These are phyloP conservation scores for Neoarius graeffei DNA, from an alignment of 2,113 vertebrate genomes.

Conservation along the genomic window DNA sequence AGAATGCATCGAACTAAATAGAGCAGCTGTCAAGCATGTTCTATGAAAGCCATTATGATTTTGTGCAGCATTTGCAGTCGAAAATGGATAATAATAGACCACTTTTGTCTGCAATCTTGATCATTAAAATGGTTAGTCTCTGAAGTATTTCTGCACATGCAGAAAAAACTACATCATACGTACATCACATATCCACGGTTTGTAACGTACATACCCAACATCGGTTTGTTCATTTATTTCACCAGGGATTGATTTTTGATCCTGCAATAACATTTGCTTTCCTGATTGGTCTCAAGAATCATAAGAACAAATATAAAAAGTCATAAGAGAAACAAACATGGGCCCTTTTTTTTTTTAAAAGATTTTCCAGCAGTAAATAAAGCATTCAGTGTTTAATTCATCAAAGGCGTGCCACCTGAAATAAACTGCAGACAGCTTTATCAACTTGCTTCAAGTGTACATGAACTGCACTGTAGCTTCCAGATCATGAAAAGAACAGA, in stretches of 20 bases:
- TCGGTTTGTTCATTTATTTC: background rate
- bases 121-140: background rate
- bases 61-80: slow-evolving; percentile 26
- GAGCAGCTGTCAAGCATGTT: slow-evolving; percentile 53
- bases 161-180: background rate
- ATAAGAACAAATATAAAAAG: background rate
- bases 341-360: background rate
- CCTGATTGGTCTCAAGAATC: background rate
- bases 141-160: background rate
- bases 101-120: slow-evolving; percentile 6
- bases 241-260: background rate
- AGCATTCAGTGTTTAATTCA: slow-evolving; percentile 12
- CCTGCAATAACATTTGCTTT: background rate
- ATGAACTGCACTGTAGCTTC: slow-evolving; percentile 9
- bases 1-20: slow-evolving; percentile 43
- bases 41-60: slow-evolving; percentile 19
- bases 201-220: background rate
- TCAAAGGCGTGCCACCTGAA: slow-evolving; percentile 1
- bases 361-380: slow-evolving; percentile 2
- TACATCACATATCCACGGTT: background rate
- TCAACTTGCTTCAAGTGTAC: background rate
- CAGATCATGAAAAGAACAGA: slow-evolving; percentile 22
- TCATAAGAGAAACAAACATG: background rate
- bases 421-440: background rate
- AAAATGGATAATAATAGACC: slow-evolving; percentile 15